Evolutionary conservation across 2,113 vertebrate species (phyloP), one percentile per base, ranked within the genome.

Genomic region (Spea bombifrons): DNA sequence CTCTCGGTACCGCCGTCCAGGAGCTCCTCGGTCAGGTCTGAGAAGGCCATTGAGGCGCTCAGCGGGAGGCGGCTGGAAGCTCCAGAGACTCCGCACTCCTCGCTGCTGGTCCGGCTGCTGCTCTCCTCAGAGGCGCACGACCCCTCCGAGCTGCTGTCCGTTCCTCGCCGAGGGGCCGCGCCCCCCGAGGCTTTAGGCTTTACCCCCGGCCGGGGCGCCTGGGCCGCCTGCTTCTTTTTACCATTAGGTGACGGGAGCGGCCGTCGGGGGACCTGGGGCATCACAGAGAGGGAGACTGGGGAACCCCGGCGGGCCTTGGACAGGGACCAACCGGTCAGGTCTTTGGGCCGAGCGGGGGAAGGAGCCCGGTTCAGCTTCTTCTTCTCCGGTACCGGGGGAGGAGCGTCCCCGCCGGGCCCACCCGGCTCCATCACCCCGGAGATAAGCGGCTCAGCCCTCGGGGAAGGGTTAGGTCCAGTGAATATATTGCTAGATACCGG

Each of bases 11-110:
- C 88, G 63, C 92, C 92, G 84, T 97, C 97, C 85, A 95, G 91
- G 66, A 96, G 85, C 87, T 99, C 96, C 88, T 99, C 97, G 13
- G 96, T 97, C 82, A 99, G 93, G 88, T 98, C 97, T 16, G 97
- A 98, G 88, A 98, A 98, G 73, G 96, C 96, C 76, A 97, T 88
- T 2, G 97, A 98, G 46, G 96, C 93, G 87, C 96, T 97, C 82
- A 94, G 92, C 0, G 91, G 95, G 82, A 98, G 89, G 83, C 97
- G 92, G 88, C 96, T 97, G 85, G 95, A 92, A 83, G 85, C 86
- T 83, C 83, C 85, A 48, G 94, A 92, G 80, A 94, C 96, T 75
- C 88, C 88, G 88, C 92, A 75, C 91, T 90, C 71, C 91, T 91
- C 0, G 91, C 92, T 76, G 89, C 88, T 70, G n/a, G 50, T 84